Conservation (phyloP, 2,888 invertebrate species). For the Macrosoma leucophasiata region DNA sequence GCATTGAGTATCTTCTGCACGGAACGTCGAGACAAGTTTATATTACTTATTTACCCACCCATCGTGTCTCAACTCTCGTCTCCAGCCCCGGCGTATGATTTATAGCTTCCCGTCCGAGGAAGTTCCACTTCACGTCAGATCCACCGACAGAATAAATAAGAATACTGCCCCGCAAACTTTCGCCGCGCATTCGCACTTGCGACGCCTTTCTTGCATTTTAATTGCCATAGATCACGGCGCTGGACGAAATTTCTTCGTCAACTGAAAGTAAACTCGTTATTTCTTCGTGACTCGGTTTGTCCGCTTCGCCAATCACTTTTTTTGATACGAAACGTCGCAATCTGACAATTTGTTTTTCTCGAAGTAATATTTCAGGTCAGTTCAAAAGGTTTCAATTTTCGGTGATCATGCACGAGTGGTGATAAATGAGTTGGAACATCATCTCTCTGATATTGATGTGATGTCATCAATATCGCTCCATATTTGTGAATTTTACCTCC, state of each 20-base stretch:
- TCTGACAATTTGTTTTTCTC: conserved; percentile 34
- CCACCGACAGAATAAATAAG: too few species aligned
- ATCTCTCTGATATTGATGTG: too few species aligned
- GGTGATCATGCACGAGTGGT: conserved; percentile 31
- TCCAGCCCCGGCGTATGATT: conserved; percentile 27
- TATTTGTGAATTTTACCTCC: too few species aligned
- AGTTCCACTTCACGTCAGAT: conserved; percentile 27
- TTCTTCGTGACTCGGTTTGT: conserved; percentile 30
- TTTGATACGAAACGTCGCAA: conserved; percentile 18
- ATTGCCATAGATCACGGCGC: conserved; percentile 7
- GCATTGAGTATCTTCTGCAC: conserved; percentile 31
- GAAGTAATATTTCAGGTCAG: conserved; percentile 40
- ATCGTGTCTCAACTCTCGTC: conserved; percentile 21
- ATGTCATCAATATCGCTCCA: too few species aligned
- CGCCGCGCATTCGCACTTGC: too few species aligned
- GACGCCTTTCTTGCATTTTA: too few species aligned
- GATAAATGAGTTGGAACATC: too few species aligned
- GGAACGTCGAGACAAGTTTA: conserved; percentile 35
- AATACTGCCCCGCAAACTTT: too few species aligned
- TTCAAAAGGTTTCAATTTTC: conserved; percentile 46
- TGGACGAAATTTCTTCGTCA: conserved; percentile 2
- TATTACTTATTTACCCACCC: conserved; percentile 34
- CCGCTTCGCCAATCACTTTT: conserved; percentile 38
- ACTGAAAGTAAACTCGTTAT: conserved; percentile 15
- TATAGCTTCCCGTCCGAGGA: conserved; percentile 30